Conservation (phyloP, 2,113 vertebrate genomes). For the Centropristis striata region DNA sequence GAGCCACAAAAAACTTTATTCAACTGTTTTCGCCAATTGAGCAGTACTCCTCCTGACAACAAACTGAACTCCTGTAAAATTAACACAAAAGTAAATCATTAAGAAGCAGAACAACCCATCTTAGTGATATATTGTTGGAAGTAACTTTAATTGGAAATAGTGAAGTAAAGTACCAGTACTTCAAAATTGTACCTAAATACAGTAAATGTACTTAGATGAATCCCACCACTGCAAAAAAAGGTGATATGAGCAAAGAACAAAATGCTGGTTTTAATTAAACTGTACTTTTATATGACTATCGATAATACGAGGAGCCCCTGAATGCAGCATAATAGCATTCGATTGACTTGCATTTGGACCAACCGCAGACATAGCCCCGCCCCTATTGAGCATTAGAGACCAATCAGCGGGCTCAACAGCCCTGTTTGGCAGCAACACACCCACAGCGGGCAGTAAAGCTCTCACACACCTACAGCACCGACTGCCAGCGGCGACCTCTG, state of each 20-base stretch:
- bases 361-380: constrained; percentile 38
- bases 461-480: constrained; percentile 19
- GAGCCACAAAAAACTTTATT: not conserved
- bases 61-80: no score
- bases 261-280: not conserved
- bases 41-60: not conserved
- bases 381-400: constrained; percentile 18
- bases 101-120: no score
- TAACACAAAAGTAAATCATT: no score
- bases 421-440: constrained; percentile 60
- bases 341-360: constrained; percentile 65
- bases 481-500: constrained; percentile 59
- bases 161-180: not conserved
- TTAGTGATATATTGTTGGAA: no score
- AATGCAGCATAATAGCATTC: constrained; percentile 58
- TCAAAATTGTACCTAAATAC: not conserved
- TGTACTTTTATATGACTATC: no score
- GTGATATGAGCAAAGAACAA: not conserved
- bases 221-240: no score
- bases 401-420: constrained; percentile 56
- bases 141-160: no score
- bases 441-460: constrained; percentile 34
- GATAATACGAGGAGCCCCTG: constrained; percentile 2
- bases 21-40: no score
- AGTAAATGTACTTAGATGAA: not conserved